Evolutionary conservation across 1,140 invertebrate species (phyloP).

Genomic region (Tachypleus tridentatus): DNA sequence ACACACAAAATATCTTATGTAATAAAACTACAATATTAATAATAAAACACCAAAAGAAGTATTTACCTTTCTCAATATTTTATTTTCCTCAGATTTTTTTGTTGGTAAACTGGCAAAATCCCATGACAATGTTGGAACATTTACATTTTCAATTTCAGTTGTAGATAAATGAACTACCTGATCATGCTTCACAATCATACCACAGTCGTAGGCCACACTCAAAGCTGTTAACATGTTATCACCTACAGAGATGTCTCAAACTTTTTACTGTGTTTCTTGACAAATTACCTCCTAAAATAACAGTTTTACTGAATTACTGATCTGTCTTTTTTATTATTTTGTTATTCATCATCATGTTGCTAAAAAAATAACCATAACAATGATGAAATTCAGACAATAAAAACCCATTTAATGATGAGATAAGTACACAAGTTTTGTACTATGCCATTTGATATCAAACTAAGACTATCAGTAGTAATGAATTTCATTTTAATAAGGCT

Average conservation of each 20-base stretch:
- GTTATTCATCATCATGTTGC: too few species aligned
- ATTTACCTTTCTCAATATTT: neutral
- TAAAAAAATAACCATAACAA: neutral
- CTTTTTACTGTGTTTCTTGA: too few species aligned
- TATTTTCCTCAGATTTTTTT: constrained; percentile 5
- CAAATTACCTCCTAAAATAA: too few species aligned
- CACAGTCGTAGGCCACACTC: constrained; percentile 90
- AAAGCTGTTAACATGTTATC: constrained; percentile 93
- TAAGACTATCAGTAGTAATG: too few species aligned
- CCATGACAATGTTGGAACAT: constrained; percentile 12
- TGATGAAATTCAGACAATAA: neutral
- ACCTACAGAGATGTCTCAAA: constrained; percentile 29
- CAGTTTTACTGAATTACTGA: too few species aligned
- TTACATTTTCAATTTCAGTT: constrained; percentile 9
- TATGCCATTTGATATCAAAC: too few species aligned
- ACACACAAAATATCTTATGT: too few species aligned
- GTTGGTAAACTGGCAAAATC: neutral
- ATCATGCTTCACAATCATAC: constrained; percentile 61
- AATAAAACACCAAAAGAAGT: neutral
- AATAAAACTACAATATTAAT: too few species aligned
- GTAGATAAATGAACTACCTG: constrained; percentile 52
- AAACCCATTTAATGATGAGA: neutral
- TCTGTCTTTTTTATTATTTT: too few species aligned
- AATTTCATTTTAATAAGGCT: too few species aligned
- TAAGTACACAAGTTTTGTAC: too few species aligned